A percentile compares a stretch with the other conserved stretches of the same genome.
phyloP scores from a whole-genome alignment of 2,113 vertebrate genomes.

The Neogobius melanostomus region DNA sequence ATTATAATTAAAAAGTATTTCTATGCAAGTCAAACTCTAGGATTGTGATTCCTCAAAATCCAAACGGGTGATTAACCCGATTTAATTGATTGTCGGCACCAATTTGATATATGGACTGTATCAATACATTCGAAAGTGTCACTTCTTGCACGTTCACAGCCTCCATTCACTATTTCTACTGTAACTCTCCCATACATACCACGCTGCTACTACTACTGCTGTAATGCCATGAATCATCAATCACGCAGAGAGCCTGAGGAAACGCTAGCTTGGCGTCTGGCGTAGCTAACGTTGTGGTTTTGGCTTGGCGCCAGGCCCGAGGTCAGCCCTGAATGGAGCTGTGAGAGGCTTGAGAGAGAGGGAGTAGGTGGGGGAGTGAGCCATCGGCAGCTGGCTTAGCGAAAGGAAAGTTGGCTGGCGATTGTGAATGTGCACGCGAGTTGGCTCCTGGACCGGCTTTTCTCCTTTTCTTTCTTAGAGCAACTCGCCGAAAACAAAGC shows the following conservation, averaged over 20 bases:
- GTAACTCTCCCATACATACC: constrained; percentile 29
- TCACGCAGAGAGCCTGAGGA: constrained; percentile 60
- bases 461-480: constrained; percentile 39
- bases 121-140: background rate
- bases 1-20: no score
- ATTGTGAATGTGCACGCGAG: constrained; percentile 44
- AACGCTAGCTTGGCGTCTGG: constrained; percentile 69
- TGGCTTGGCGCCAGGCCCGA: constrained; percentile 61
- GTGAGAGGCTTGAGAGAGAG: constrained; percentile 17
- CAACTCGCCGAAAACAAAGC: constrained; percentile 51
- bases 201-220: constrained; percentile 63
- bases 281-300: constrained; percentile 69
- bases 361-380: constrained; percentile 55
- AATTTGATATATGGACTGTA: background rate
- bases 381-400: constrained; percentile 91
- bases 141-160: constrained; percentile 15
- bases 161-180: constrained; percentile 51
- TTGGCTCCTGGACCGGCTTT: constrained; percentile 62
- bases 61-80: no score
- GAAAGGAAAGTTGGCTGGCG: constrained; percentile 62
- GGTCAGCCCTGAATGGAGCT: constrained; percentile 69
- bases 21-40: no score
- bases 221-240: constrained; percentile 74
- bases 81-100: no score
- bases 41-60: no score